Conservation (phyloP, 2,888 invertebrate genomes). For the Aleiodes leptofemur region DNA sequence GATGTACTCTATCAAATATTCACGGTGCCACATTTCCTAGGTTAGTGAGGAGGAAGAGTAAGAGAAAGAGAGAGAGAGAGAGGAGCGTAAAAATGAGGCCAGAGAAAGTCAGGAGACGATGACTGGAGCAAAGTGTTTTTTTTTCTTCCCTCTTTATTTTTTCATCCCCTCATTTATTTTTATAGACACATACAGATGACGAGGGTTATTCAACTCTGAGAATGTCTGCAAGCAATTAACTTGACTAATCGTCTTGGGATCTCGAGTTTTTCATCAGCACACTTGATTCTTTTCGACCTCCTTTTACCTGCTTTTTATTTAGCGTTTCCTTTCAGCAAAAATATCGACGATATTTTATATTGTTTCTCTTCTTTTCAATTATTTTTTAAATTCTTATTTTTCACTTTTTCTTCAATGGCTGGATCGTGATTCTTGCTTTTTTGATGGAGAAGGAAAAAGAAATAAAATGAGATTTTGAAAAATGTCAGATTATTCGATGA, state of each 20-base stretch:
- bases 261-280: constrained; percentile 22
- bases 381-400: background rate
- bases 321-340: background rate
- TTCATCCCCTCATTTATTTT: constrained; percentile 6
- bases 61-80: too few relatives aligned
- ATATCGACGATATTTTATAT: constrained; percentile 5
- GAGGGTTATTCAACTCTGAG: background rate
- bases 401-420: too few relatives aligned
- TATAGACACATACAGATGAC: constrained; percentile 7
- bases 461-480: too few relatives aligned
- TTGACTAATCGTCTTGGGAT: constrained; percentile 34
- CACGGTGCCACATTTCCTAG: constrained; percentile 24
- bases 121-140: background rate
- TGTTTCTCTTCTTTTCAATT: background rate
- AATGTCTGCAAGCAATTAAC: constrained; percentile 26
- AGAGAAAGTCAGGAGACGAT: constrained; percentile 22
- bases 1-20: constrained; percentile 31
- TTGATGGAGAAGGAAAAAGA: too few relatives aligned
- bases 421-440: too few relatives aligned
- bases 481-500: too few relatives aligned
- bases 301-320: constrained; percentile 29
- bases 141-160: background rate
- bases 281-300: constrained; percentile 22
- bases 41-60: background rate
- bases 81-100: constrained; percentile 5